A percentile compares a stretch with the other conserved stretches of the same genome.
Conservation (phyloP, 1,140 invertebrate genomes). For the Micrasema longulum region DNA sequence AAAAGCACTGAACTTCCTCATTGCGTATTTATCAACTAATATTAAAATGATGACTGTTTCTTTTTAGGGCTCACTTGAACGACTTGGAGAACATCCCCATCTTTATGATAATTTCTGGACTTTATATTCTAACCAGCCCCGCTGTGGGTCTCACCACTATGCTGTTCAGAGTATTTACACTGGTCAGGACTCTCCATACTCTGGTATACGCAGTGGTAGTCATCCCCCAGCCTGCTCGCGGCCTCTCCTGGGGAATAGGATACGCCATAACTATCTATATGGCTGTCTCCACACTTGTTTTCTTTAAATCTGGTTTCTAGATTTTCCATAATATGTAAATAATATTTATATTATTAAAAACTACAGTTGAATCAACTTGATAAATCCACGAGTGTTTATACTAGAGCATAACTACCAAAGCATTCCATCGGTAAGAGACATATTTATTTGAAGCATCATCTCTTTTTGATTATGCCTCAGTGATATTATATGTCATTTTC, state of each 20-base stretch:
- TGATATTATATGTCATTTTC: too few species aligned
- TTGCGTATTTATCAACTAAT: too few species aligned
- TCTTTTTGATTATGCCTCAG: too few species aligned
- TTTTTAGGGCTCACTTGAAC: constrained; percentile 76
- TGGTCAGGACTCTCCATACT: constrained; percentile 70
- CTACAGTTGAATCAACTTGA: too few species aligned
- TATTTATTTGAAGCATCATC: too few species aligned
- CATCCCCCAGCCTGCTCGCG: constrained; percentile 69
- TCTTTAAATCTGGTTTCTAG: constrained; percentile 50
- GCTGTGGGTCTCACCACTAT: constrained; percentile 61
- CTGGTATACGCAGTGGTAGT: constrained; percentile 69
- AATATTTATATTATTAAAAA: too few species aligned
- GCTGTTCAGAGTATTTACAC: constrained; percentile 70
- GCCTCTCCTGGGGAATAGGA: constrained; percentile 62
- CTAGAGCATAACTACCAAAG: too few species aligned
- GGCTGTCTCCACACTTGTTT: constrained; percentile 56
- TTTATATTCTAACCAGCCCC: constrained; percentile 75
- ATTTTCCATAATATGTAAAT: too few species aligned
- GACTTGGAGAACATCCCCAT: constrained; percentile 81
- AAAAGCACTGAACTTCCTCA: too few species aligned
- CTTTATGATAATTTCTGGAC: constrained; percentile 73
- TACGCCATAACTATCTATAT: constrained; percentile 65
- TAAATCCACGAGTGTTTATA: too few species aligned
- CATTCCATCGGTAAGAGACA: too few species aligned
- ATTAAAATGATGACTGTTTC: too few species aligned